A percentile compares a stretch with the other conserved stretches of the same genome.
Evolutionary conservation across 2,797 vertebrate species (phyloP).

Genomic region (Buceros bicornis): DNA sequence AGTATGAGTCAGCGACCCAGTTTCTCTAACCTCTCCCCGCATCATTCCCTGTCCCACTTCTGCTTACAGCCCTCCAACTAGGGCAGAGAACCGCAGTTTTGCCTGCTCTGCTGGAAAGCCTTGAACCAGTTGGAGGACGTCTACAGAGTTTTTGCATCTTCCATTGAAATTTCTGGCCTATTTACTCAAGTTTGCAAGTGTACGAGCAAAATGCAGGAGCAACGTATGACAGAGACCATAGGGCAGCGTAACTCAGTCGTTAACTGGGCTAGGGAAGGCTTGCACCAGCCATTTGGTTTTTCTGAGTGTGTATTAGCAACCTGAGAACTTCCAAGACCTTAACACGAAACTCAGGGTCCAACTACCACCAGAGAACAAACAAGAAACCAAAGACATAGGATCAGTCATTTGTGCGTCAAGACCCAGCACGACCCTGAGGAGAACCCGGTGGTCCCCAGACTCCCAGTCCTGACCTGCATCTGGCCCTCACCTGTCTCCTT

Average conservation of each 20-base stretch:
- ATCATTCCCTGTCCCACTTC: background rate
- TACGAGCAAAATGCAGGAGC: fast-evolving
- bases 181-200: background rate
- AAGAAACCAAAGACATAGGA: background rate
- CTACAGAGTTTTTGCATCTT: background rate
- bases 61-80: background rate
- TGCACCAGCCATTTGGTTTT: too few species aligned
- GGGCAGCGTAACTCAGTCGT: fast-evolving
- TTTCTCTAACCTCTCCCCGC: background rate
- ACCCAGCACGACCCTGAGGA: background rate
- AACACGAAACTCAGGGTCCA: background rate
- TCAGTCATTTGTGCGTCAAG: background rate
- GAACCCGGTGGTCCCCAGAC: fast-evolving
- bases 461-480: background rate
- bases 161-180: background rate
- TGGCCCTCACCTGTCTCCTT: background rate
- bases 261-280: background rate
- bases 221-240: fast-evolving
- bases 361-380: background rate
- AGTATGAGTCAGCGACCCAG: fast-evolving
- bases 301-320: too few species aligned
- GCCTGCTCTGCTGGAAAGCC: background rate
- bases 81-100: fast-evolving
- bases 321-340: background rate
- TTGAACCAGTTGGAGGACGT: background rate